Base-by-base conservation (phyloP, 1,140 invertebrate genomes). In the Magallana angulata region DNA sequence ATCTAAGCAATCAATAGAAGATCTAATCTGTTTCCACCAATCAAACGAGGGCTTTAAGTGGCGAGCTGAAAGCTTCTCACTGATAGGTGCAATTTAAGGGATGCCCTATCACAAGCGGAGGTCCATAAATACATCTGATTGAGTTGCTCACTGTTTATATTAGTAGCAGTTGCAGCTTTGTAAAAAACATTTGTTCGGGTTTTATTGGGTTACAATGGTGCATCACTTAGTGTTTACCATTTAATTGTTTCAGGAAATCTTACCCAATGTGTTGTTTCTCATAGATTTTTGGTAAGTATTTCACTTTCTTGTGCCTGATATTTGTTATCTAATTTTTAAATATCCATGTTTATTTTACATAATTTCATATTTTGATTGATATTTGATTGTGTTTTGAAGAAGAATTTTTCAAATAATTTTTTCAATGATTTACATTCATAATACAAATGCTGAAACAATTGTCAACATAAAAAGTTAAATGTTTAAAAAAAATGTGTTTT, bases 71-170 rank as follows among this genome's bases (percentile, higher is more conserved):
- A 76, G 68, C 68, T 76, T 76, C 68, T 76, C 68, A 36, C 68
- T 8, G 68, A 76, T 76, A 76, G 68, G 68, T 76, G 68, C 68
- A 76, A 76, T 76, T 30, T 76, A 30, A 76, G 68, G 68, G 68
- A 76, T 76, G 68, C 68, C 68, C 68, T 76, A 76, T 76, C 68
- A 76, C 18, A 76, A 76, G 24, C 18, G 12, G 68, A 24, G 18
- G 68, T 76, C 68, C 68, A 76, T 76, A 76, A 76, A 76, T 76
- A 76, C 24, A 76, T 76, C 68, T 76, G 68, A 76, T 76, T 76
- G 68, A 76, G 24, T 76, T 76, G 36, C 68, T 76, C 24, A 30
- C 68, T 76, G 36, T 76, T 76, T 36, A 76, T 76, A 76, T 24
- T 76, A 76, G 68, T 30, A 36, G 24, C 68, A 30, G 68, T 76